Percentiles rank a stretch among this genome's conserved stretches.
phyloP scores from a whole-genome alignment of 2,888 invertebrate genomes.

The Rutpela maculata region DNA sequence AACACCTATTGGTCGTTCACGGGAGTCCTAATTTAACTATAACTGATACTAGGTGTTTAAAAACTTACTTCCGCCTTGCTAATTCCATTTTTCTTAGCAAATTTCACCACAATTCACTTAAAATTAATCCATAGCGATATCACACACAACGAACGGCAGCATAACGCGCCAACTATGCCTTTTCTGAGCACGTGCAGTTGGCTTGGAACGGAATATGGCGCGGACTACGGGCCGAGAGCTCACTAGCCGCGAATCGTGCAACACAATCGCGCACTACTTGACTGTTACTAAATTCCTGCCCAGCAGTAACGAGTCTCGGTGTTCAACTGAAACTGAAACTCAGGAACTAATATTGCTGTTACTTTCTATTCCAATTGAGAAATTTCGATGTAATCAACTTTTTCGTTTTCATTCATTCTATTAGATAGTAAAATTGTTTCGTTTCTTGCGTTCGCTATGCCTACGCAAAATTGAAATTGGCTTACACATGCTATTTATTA shows the following conservation, averaged over 20 bases:
- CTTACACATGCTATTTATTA: neutral
- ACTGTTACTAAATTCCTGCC: slow-evolving; percentile 22
- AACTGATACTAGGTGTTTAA: slow-evolving; percentile 17
- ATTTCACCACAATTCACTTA: slow-evolving; percentile 32
- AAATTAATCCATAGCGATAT: slow-evolving; percentile 13
- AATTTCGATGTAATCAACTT: slow-evolving; percentile 38
- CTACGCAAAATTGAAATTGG: neutral
- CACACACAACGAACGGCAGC: slow-evolving; percentile 22
- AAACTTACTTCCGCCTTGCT: slow-evolving; percentile 34
- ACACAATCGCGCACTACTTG: slow-evolving; percentile 34
- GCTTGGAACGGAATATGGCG: slow-evolving; percentile 28
- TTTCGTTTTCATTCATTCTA: slow-evolving; percentile 40
- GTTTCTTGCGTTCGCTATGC: slow-evolving; percentile 8
- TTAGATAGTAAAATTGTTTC: slow-evolving; percentile 27
- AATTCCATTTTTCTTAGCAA: slow-evolving; percentile 26
- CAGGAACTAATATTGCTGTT: slow-evolving; percentile 40
- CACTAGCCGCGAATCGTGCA: slow-evolving; percentile 10
- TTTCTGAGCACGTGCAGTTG: slow-evolving; percentile 32
- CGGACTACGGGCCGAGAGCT: slow-evolving; percentile 19
- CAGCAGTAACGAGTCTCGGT: neutral
- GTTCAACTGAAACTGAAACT: slow-evolving; percentile 42
- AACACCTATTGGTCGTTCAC: slow-evolving; percentile 5
- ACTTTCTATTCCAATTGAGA: slow-evolving; percentile 45
- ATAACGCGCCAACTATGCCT: slow-evolving; percentile 36
- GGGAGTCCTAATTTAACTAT: slow-evolving; percentile 8